Percentiles rank a stretch among this genome's conserved stretches.
phyloP scores from a whole-genome alignment of 2,888 invertebrate species.

The Latheticus oryzae region DNA sequence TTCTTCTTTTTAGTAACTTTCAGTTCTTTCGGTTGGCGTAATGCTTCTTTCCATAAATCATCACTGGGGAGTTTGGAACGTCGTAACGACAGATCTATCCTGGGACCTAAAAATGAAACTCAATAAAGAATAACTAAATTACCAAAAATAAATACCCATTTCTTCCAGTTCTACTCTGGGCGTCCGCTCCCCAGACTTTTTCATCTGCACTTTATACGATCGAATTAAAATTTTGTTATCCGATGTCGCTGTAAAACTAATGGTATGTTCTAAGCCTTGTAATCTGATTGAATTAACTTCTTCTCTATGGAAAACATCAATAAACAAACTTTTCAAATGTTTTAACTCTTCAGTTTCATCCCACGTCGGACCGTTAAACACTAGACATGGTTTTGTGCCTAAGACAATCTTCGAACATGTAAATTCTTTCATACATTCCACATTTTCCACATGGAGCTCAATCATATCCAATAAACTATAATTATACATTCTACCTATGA shows the following conservation, averaged over 20 bases:
- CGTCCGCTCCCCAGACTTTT: slow-evolving; percentile 90
- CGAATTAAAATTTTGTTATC: slow-evolving; percentile 84
- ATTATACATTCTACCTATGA: slow-evolving; percentile 91
- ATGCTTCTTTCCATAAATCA: slow-evolving; percentile 86
- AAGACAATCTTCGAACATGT: slow-evolving; percentile 72
- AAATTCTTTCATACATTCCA: slow-evolving; percentile 82
- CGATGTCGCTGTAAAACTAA: slow-evolving; percentile 86
- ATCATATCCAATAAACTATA: slow-evolving; percentile 94
- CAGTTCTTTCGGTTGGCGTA: slow-evolving; percentile 82
- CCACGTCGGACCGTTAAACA: slow-evolving; percentile 94
- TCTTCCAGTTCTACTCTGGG: slow-evolving; percentile 94
- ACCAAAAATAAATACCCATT: no score
- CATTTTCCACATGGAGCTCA: slow-evolving; percentile 91
- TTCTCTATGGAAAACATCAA: slow-evolving; percentile 93
- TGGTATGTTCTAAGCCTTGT: slow-evolving; percentile 93
- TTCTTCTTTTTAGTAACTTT: slow-evolving; percentile 91
- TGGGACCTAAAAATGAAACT: slow-evolving; percentile 76
- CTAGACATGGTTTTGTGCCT: slow-evolving; percentile 90
- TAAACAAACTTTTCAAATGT: slow-evolving; percentile 87
- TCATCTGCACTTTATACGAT: slow-evolving; percentile 82
- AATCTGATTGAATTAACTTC: slow-evolving; percentile 83
- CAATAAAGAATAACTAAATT: no score
- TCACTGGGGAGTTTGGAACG: slow-evolving; percentile 91
- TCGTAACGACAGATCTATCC: slow-evolving; percentile 86
- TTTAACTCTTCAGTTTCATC: slow-evolving; percentile 83